Evolutionary conservation across 2,113 vertebrate genomes (phyloP), one percentile per base, ranked within the genome.

Genomic region (Rhinolophus sinicus): DNA sequence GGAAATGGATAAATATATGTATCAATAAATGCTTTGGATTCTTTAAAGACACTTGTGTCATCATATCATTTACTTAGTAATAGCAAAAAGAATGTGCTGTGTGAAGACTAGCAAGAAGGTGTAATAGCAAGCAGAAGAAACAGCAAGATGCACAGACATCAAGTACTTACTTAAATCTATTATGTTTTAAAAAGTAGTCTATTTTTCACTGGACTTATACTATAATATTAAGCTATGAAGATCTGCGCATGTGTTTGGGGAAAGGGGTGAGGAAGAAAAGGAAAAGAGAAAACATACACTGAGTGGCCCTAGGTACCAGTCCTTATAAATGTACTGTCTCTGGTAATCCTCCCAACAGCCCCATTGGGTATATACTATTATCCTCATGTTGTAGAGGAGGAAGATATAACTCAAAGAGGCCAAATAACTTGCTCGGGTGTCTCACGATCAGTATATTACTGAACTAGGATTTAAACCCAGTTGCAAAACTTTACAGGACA

Each of bases 1-100:
- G n/a, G 24, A 75, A 87, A 70, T 60, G 26, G 84, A 83, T 33
- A 70, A 76, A 38, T 16, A 2, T n/a, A 58, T 85, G 4, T 69
- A 4, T 88, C 24, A 65, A 54, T 88, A 82, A 89, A 56, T 80
- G 24, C 38, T 95, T 93, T 93, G 62, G 50, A 40, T 89, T 88
- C 33, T 82, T 94, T 30, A 96, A 94, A 85, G 33, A 47, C 24
- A 40, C 1, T 30, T 33, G 54, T 54, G 69, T 64, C 4, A 75
- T 64, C 4, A 22, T 33, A 54, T 92, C 2, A 14, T 50, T 94
- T 77, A 81, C 50, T 85, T 73, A 77, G 21, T 38, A 86, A 67
- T 87, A n/a, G 8, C 47, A 84, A 80, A 26, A 70, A 35, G n/a
- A 72, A 62, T 40, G 4, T 47, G 11, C 62, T 85, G 2, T 73